Conservation (phyloP, 2,888 invertebrate genomes). For the Blastobasis adustella region DNA sequence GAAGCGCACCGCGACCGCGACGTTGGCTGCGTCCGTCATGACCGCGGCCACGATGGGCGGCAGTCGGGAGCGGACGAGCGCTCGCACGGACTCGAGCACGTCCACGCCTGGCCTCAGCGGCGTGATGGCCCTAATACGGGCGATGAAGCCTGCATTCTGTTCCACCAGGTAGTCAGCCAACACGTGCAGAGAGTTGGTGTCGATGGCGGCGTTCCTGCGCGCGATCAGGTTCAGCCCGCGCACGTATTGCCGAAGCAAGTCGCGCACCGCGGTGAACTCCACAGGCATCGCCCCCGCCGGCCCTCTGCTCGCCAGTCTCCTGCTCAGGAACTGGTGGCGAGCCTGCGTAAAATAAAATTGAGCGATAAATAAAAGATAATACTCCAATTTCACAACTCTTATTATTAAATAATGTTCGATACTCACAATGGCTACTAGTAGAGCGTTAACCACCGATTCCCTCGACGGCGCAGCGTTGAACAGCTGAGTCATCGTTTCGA, state of each 20-base stretch:
- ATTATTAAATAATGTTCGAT: background rate
- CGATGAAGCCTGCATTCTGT: conserved; percentile 27
- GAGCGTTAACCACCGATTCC: conserved; percentile 32
- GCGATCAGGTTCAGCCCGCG: no score
- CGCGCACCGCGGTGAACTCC: conserved; percentile 14
- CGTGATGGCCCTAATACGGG: conserved; percentile 30
- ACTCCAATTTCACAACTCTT: no score
- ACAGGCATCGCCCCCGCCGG: conserved; percentile 19
- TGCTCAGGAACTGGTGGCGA: conserved; percentile 32
- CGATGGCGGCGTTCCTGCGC: no score
- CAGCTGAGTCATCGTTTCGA: conserved; percentile 26
- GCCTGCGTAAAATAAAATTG: conserved; percentile 21
- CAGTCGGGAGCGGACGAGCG: conserved; percentile 32
- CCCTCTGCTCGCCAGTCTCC: conserved; percentile 18
- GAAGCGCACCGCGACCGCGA: conserved; percentile 32
- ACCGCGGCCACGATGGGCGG: conserved; percentile 37
- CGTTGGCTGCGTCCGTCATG: conserved; percentile 27
- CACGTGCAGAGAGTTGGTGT: no score
- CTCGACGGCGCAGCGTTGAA: conserved; percentile 23
- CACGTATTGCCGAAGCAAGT: no score
- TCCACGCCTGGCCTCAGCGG: conserved; percentile 30
- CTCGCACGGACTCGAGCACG: conserved; percentile 27
- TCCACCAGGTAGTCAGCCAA: conserved; percentile 27
- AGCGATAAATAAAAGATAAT: no score
- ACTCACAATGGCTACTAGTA: conserved; percentile 41